phyloP scores from a whole-genome alignment of 37 sponge, comb jelly and placozoan species.

The Cladorhizidae sp. region DNA sequence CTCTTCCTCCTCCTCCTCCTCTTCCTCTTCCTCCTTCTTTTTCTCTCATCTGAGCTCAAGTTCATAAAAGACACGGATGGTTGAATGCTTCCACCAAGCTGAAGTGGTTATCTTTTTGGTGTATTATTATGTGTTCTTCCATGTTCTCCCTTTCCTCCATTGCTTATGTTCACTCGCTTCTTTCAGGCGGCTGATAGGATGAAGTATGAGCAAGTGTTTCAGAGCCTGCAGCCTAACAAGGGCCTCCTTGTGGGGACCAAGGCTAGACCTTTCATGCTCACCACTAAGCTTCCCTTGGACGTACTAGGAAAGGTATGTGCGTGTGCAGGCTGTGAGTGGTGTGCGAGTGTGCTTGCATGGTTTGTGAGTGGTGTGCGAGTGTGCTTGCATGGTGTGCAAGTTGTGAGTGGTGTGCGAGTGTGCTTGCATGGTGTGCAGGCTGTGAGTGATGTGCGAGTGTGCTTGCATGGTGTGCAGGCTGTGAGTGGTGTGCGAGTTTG shows the following conservation, averaged over 20 bases:
- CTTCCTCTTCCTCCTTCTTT: too few relatives aligned
- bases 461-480: too few relatives aligned
- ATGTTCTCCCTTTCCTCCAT: neutral
- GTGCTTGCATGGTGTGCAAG: neutral
- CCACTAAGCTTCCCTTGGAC: constrained; percentile 65
- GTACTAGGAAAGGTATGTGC: constrained; percentile 62
- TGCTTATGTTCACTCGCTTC: neutral
- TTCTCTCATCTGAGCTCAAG: too few relatives aligned
- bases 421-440: too few relatives aligned
- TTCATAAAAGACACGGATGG: too few relatives aligned
- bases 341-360: neutral
- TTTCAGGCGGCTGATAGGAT: neutral
- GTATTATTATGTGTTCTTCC: too few relatives aligned
- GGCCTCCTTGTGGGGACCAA: constrained; percentile 72
- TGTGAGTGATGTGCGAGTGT: too few relatives aligned
- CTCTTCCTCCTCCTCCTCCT: too few relatives aligned
- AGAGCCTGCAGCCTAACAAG: constrained; percentile 45
- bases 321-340: neutral
- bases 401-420: too few relatives aligned
- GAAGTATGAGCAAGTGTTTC: constrained; percentile 9
- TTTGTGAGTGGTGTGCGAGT: neutral
- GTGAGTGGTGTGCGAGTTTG: too few relatives aligned
- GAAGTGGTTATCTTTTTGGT: too few relatives aligned
- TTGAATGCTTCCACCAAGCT: too few relatives aligned
- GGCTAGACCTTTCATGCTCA: constrained; percentile 59